Evolutionary conservation across 2,797 vertebrate species (phyloP), one percentile per base, ranked within the genome.

Genomic region (Chelonia mydas): DNA sequence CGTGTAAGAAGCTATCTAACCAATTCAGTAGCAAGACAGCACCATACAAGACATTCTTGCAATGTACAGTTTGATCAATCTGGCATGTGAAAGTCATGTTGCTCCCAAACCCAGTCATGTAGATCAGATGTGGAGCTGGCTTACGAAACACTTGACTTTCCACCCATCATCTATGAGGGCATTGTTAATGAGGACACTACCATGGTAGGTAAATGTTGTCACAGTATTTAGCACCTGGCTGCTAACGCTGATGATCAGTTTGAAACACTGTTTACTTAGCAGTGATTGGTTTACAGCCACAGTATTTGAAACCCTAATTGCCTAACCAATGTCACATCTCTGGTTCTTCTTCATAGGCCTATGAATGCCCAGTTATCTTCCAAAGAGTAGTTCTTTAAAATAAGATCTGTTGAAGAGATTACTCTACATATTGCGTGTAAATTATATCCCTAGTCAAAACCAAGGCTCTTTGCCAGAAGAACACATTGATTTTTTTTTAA

Each of bases 231-330:
- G 84, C 6, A 81, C 7, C 31, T 59, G n/a, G 51, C 54, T 95
- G 31, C 57, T 83, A 77, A 50, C 31, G 55, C 2, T 12, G 5
- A 10, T 76, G 13, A 54, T 87, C 77, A 33, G 50, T 77, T 16
- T 19, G 74, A 84, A 90, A 84, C 55, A 10, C 17, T 82, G 3
- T 47, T 79, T 79, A 82, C 33, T 77, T 94, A 2, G 9, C 51
- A 84, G 37, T 90, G n/a, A 33, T 19, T 41, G 5, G 3, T 37
- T 6, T 11, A n/a, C 25, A 83, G 74, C 91, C 8, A 59, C 28
- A 33, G 1, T 41, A 0, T 78, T 54, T 83, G 50, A 91, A 74
- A 2, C 0, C 0, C 1, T 4, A 13, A 1, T 49, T 78, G 5
- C 8, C 1, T 1, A 68, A 76, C 59, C 6, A 11, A n/a, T 19